Evolutionary conservation across 2,888 invertebrate genomes (phyloP).

Genomic region (Synanthedon myopaeformis): DNA sequence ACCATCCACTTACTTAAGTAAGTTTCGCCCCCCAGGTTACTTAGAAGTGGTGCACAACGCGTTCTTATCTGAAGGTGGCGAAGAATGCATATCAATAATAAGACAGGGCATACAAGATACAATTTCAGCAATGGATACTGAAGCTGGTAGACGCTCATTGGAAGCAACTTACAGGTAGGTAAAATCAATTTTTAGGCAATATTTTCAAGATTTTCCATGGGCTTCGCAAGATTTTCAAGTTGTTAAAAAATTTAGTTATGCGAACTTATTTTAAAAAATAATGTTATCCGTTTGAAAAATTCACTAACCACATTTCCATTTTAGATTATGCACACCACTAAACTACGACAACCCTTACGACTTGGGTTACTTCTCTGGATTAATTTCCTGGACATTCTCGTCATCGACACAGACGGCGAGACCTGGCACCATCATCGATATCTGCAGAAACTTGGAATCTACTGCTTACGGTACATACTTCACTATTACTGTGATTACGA

Average conservation of each 20-base stretch:
- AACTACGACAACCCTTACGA: slow-evolving; percentile 38
- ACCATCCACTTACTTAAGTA: no score
- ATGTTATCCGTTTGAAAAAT: no score
- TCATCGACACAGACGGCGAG: slow-evolving; percentile 35
- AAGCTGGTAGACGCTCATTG: slow-evolving; percentile 30
- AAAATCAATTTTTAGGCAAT: background rate
- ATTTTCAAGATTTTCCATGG: background rate
- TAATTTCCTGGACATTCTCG: slow-evolving; percentile 55
- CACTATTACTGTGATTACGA: background rate
- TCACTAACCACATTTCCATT: slow-evolving; percentile 8
- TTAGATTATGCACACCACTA: slow-evolving; percentile 41
- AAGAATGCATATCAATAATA: slow-evolving; percentile 38
- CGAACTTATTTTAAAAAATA: background rate
- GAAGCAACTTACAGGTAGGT: slow-evolving; percentile 35
- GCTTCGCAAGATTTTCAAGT: background rate
- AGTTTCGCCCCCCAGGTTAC: slow-evolving; percentile 40
- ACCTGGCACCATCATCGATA: slow-evolving; percentile 31
- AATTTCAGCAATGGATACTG: slow-evolving; percentile 33
- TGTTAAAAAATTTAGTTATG: background rate
- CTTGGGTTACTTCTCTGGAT: slow-evolving; percentile 47
- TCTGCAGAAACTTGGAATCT: slow-evolving; percentile 38
- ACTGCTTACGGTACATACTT: slow-evolving; percentile 29
- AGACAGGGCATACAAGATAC: slow-evolving; percentile 45
- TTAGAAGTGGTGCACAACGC: slow-evolving; percentile 64
- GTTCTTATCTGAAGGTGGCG: slow-evolving; percentile 49